Evolutionary conservation across 2,797 vertebrate genomes (phyloP).

Genomic region (Tamandua tetradactyla): DNA sequence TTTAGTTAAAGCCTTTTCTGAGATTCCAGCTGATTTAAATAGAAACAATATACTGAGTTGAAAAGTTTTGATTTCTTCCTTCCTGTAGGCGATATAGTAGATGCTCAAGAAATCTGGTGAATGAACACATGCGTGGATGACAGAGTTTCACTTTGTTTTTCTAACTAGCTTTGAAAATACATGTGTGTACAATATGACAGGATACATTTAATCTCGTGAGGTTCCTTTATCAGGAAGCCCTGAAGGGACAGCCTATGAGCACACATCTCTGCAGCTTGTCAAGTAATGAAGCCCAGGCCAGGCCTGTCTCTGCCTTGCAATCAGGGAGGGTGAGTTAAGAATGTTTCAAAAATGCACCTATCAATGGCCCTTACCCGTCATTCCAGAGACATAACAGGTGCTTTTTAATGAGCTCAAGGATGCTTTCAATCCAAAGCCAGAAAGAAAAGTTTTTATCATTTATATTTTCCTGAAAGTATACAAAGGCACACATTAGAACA

Average conservation of each 20-base stretch:
- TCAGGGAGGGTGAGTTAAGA: background rate
- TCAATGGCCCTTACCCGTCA: conserved; percentile 90
- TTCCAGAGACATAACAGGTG: conserved; percentile 96
- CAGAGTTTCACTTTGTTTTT: background rate
- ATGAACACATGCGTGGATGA: background rate
- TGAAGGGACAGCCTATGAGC: background rate
- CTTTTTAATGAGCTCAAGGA: conserved; percentile 97
- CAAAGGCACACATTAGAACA: conserved; percentile 19
- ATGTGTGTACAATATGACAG: background rate
- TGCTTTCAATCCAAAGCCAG: conserved; percentile 98
- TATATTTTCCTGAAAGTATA: conserved; percentile 88
- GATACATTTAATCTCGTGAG: background rate
- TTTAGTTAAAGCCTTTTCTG: background rate
- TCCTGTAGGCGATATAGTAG: background rate
- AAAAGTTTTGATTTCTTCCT: background rate
- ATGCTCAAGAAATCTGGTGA: background rate
- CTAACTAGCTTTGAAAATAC: background rate
- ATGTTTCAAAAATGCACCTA: background rate
- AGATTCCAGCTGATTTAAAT: background rate
- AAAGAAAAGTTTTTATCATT: conserved; percentile 95
- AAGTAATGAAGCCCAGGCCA: background rate
- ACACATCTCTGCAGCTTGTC: background rate
- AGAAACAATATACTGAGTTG: background rate
- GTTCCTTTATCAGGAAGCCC: background rate
- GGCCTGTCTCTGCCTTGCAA: too few species aligned